Conservation (phyloP, 2,113 vertebrate species). For the Gracilinanus agilis region DNA sequence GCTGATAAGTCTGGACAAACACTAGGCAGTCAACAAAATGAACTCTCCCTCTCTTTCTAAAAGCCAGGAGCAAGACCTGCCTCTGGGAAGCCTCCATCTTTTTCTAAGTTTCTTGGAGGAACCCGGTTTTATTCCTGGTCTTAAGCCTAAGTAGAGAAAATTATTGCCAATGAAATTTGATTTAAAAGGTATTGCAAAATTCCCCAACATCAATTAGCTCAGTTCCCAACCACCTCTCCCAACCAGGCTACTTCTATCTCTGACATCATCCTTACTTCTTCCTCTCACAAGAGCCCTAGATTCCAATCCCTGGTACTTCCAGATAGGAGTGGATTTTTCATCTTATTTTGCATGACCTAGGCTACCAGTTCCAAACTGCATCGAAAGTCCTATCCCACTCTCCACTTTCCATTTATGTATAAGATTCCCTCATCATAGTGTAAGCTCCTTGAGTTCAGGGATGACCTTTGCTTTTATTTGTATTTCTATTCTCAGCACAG, state of each 20-base stretch:
- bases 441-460: not conserved
- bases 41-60: not conserved
- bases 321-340: not conserved
- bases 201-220: not conserved
- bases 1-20: not conserved
- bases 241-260: not conserved
- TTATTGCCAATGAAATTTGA: not conserved
- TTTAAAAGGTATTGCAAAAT: not conserved
- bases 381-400: not conserved
- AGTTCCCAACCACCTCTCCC: not conserved
- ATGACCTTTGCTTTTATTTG: not conserved
- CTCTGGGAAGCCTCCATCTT: not conserved
- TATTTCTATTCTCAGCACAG: not conserved
- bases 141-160: not conserved
- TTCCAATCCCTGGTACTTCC: not conserved
- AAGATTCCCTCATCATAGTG: not conserved
- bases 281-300: not conserved
- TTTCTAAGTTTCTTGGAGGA: not conserved
- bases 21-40: not conserved
- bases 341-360: not conserved
- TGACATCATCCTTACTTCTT: not conserved
- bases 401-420: not conserved
- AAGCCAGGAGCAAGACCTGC: not conserved
- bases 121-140: not conserved
- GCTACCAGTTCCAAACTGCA: not conserved